Evolutionary conservation across 2,797 vertebrate species (phyloP).

Genomic region (Chloroceryle amazona): DNA sequence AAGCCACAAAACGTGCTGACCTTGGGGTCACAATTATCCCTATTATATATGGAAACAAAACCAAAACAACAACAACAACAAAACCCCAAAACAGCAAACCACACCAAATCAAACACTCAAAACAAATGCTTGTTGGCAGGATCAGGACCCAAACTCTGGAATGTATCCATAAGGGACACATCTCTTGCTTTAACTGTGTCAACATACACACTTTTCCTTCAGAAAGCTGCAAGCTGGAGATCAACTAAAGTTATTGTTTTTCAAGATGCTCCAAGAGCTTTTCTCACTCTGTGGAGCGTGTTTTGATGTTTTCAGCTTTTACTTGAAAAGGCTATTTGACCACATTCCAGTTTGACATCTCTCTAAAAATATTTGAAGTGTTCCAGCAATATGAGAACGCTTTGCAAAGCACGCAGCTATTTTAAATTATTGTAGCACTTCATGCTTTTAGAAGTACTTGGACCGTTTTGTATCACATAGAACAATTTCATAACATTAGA

Average conservation of each 20-base stretch:
- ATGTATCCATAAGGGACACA: background rate
- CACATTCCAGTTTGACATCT: background rate
- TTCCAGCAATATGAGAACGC: background rate
- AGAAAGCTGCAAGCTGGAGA: background rate
- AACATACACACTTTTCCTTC: background rate
- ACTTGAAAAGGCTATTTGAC: constrained; percentile 1
- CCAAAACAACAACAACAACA: too few relatives aligned
- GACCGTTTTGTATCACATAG: background rate
- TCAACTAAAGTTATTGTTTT: background rate
- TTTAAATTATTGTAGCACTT: background rate
- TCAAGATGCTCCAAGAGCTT: background rate
- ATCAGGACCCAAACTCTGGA: background rate
- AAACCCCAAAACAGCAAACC: too few relatives aligned
- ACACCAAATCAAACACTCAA: too few relatives aligned
- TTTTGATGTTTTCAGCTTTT: background rate
- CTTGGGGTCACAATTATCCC: background rate
- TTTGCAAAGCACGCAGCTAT: background rate
- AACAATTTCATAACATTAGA: background rate
- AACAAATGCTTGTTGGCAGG: accelerated
- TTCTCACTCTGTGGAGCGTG: background rate
- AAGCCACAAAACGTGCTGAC: background rate
- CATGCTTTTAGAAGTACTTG: background rate
- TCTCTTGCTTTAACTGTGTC: background rate
- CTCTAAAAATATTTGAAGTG: background rate
- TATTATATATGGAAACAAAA: background rate